These are phyloP conservation scores for Neopelma chrysocephalum DNA, from an alignment of 2,797 vertebrate genomes.

Conservation along the genomic window DNA sequence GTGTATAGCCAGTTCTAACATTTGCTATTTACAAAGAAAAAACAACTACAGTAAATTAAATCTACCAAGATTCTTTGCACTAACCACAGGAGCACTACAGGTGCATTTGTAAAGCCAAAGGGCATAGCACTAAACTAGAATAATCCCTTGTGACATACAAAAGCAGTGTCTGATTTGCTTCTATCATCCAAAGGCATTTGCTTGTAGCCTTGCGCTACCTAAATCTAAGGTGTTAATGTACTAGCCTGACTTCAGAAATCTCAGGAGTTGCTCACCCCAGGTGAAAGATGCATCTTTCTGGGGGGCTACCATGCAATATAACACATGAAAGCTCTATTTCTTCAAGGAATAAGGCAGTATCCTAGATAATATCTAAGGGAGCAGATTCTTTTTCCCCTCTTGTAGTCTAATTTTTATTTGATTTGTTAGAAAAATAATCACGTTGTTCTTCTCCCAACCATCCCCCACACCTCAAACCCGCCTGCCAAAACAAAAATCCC, in stretches of 20 bases:
- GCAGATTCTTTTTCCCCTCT: not conserved
- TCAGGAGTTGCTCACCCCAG: slow-evolving; percentile 62
- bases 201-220: slow-evolving; percentile 52
- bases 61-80: slow-evolving; percentile 50
- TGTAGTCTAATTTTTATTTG: not conserved
- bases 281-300: slow-evolving; percentile 53
- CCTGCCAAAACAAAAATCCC: not conserved
- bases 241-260: slow-evolving; percentile 70
- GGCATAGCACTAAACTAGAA: slow-evolving; percentile 64
- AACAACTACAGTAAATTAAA: slow-evolving; percentile 35
- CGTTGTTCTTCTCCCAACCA: not conserved
- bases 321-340: slow-evolving; percentile 3
- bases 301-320: not conserved
- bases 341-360: not conserved
- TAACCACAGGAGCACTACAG: slow-evolving; percentile 58
- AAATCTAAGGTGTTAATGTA: slow-evolving; percentile 77
- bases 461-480: not conserved
- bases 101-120: slow-evolving; percentile 69
- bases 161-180: slow-evolving; percentile 74
- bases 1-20: not conserved
- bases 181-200: slow-evolving; percentile 63
- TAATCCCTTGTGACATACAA: slow-evolving; percentile 71
- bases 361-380: not conserved
- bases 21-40: slow-evolving; percentile 9
- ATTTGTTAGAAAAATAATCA: not conserved